These are phyloP conservation scores for Hylaea fasciaria DNA, from an alignment of 2,888 invertebrate species.

Conservation along the genomic window DNA sequence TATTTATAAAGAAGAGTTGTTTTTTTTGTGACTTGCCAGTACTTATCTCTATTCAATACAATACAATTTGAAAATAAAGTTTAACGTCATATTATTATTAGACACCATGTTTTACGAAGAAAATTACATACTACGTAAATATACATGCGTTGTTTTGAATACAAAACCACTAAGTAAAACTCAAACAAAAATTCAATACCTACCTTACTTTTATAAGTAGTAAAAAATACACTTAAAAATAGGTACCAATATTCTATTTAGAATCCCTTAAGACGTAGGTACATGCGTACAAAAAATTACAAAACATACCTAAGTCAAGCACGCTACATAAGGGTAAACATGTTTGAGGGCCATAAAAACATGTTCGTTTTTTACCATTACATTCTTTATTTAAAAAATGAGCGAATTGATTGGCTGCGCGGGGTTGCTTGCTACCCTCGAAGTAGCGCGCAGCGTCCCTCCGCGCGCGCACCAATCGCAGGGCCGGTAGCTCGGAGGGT, in stretches of 20 bases:
- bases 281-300: neutral
- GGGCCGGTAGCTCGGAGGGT: constrained; percentile 62
- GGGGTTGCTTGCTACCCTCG: constrained; percentile 55
- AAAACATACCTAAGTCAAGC: constrained; percentile 28
- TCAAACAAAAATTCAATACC: too few species aligned
- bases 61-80: too few species aligned
- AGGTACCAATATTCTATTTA: neutral
- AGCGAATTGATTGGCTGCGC: constrained; percentile 84
- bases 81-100: too few species aligned
- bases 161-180: too few species aligned
- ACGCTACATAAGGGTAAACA: constrained; percentile 61
- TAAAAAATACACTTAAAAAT: constrained; percentile 3
- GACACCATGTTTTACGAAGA: too few species aligned
- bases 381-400: constrained; percentile 82
- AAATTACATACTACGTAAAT: too few species aligned
- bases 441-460: constrained; percentile 64
- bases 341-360: constrained; percentile 59
- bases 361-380: constrained; percentile 73
- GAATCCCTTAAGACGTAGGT: neutral
- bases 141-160: too few species aligned
- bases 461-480: constrained; percentile 65
- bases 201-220: neutral
- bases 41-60: too few species aligned
- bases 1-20: too few species aligned
- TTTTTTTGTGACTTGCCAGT: too few species aligned